Percentiles rank a stretch among this genome's conserved stretches.
These are phyloP conservation scores for Bacillus rossius DNA, from an alignment of 1,140 invertebrate genomes.

Conservation along the genomic window DNA sequence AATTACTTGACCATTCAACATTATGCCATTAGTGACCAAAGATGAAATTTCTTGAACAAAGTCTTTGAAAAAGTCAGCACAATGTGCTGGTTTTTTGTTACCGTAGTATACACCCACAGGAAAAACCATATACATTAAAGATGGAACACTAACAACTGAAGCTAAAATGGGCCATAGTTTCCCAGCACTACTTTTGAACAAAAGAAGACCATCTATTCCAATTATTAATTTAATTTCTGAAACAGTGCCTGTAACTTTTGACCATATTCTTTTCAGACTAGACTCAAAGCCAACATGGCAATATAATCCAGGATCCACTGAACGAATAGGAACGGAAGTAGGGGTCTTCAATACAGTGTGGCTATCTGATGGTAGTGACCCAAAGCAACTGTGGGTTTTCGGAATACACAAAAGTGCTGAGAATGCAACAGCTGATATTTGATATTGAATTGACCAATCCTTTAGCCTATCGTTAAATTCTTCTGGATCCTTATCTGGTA, in stretches of 20 bases:
- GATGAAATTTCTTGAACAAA: conserved; percentile 20
- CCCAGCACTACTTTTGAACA: neutral
- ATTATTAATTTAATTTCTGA: neutral
- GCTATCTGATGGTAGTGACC: neutral
- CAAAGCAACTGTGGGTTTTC: neutral
- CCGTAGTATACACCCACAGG: conserved; percentile 19
- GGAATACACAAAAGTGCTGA: neutral
- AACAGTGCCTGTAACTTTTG: neutral
- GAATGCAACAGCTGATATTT: neutral
- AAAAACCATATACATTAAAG: neutral
- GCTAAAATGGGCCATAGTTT: conserved; percentile 2
- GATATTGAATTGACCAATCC: neutral
- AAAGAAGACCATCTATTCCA: conserved; percentile 1
- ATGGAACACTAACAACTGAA: neutral
- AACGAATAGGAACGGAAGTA: neutral
- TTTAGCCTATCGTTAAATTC: neutral
- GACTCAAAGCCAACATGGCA: neutral
- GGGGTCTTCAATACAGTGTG: neutral
- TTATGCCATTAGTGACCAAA: conserved; percentile 7
- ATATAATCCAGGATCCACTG: neutral
- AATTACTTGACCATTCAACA: neutral
- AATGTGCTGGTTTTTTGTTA: conserved; percentile 14
- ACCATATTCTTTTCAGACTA: neutral
- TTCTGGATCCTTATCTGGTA: too few species aligned
- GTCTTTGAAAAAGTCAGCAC: conserved; percentile 17